Evolutionary conservation across 2,797 vertebrate genomes (phyloP).

Genomic region (Acestrorhynchus altus): DNA sequence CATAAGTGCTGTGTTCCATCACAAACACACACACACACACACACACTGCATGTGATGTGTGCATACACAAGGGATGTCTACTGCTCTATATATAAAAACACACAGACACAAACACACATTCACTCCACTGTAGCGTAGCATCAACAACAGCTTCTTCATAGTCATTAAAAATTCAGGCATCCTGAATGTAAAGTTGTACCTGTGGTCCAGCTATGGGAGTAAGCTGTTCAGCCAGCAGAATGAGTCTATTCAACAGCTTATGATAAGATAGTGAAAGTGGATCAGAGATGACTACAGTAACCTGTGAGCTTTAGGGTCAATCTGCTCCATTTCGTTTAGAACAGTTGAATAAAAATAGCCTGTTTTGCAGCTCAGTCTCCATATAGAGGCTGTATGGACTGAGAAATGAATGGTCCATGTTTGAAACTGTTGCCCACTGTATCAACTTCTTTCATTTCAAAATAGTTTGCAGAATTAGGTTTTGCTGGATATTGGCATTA

Average conservation of each 20-base stretch:
- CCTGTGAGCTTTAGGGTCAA: conserved; percentile 8
- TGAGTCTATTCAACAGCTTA: neutral
- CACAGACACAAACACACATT: neutral
- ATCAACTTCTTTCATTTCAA: too few relatives aligned
- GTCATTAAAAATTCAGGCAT: neutral
- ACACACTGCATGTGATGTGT: conserved; percentile 33
- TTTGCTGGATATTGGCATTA: neutral
- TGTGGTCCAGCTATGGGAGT: neutral
- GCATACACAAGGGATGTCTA: conserved; percentile 7
- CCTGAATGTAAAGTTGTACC: neutral
- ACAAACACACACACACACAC: conserved; percentile 34
- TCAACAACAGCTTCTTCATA: neutral
- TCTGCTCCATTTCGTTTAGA: neutral
- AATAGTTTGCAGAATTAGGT: too few relatives aligned
- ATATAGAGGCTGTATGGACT: too few relatives aligned
- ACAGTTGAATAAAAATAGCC: too few relatives aligned
- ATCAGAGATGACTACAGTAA: conserved; percentile 14
- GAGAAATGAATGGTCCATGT: too few relatives aligned
- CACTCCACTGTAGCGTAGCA: neutral
- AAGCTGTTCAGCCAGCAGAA: neutral
- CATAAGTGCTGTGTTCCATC: conserved; percentile 55
- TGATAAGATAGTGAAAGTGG: neutral
- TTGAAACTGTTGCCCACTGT: too few relatives aligned
- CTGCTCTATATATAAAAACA: conserved; percentile 1
- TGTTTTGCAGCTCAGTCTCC: too few relatives aligned